phyloP scores from a whole-genome alignment of 2,888 invertebrate species.

The Ischnura elegans region DNA sequence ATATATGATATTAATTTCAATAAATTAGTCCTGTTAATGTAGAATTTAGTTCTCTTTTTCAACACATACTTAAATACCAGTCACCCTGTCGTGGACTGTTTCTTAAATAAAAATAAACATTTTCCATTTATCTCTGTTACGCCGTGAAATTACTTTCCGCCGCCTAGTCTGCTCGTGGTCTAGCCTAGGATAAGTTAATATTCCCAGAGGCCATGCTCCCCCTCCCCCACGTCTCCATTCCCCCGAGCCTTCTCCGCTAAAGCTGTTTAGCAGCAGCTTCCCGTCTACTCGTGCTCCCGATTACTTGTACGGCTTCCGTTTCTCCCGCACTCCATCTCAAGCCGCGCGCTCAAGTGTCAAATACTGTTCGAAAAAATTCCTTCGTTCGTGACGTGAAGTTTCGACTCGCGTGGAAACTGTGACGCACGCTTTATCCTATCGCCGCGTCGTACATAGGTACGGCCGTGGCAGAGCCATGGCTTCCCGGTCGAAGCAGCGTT shows the following conservation, averaged over 20 bases:
- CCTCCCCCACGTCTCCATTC: neutral
- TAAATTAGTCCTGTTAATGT: no score
- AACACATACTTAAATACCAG: no score
- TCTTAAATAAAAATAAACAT: no score
- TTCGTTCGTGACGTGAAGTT: neutral
- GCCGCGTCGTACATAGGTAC: neutral
- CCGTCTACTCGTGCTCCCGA: neutral
- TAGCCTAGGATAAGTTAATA: slow-evolving; percentile 10
- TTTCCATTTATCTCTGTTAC: neutral
- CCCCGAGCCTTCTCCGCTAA: neutral
- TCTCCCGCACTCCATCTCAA: slow-evolving; percentile 1
- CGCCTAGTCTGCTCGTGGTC: neutral
- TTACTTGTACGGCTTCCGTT: neutral
- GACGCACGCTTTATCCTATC: neutral
- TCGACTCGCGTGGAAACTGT: neutral
- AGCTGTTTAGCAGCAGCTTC: slow-evolving; percentile 2
- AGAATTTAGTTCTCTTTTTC: no score
- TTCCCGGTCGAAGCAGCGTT: neutral
- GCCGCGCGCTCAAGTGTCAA: slow-evolving; percentile 17
- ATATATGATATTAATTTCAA: no score
- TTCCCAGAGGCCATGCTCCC: neutral
- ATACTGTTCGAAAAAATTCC: slow-evolving; percentile 31
- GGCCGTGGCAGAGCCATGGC: neutral
- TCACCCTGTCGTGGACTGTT: no score
- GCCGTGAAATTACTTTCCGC: slow-evolving; percentile 20